Conservation (phyloP, 2,888 invertebrate species). For the Acholoe squamosa region DNA sequence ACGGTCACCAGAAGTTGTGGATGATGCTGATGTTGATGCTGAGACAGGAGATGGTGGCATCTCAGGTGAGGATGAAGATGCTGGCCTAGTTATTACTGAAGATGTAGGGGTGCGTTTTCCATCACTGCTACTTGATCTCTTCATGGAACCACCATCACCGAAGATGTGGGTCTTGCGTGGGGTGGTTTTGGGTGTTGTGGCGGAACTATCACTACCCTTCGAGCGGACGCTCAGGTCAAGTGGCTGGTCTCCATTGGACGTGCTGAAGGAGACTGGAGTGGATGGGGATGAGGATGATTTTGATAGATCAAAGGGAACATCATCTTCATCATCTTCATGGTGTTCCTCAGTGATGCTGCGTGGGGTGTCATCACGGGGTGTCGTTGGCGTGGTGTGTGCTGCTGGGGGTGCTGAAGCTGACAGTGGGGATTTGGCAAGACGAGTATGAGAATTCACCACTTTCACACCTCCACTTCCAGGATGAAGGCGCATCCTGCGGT, state of each 20-base stretch:
- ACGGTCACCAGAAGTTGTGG: constrained; percentile 67
- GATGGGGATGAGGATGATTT: constrained; percentile 64
- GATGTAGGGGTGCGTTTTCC: constrained; percentile 64
- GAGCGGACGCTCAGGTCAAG: constrained; percentile 88
- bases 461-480: background rate
- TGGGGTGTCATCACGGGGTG: background rate
- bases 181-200: constrained; percentile 76
- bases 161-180: constrained; percentile 80
- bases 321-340: constrained; percentile 50
- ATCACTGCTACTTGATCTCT: background rate
- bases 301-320: constrained; percentile 71
- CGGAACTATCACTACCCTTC: constrained; percentile 78
- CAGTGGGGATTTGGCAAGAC: background rate
- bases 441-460: background rate
- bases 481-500: background rate
- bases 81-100: constrained; percentile 41
- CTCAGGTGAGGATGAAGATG: constrained; percentile 54
- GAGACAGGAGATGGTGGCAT: constrained; percentile 53
- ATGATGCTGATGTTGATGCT: constrained; percentile 26
- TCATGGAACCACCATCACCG: constrained; percentile 71
- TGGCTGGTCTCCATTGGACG: constrained; percentile 87
- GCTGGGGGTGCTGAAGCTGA: constrained; percentile 8
- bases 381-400: background rate
- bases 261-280: constrained; percentile 61
- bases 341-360: background rate